Conservation (phyloP, 64 coral and sea anemone species). For the Catalaphyllia jardinei region DNA sequence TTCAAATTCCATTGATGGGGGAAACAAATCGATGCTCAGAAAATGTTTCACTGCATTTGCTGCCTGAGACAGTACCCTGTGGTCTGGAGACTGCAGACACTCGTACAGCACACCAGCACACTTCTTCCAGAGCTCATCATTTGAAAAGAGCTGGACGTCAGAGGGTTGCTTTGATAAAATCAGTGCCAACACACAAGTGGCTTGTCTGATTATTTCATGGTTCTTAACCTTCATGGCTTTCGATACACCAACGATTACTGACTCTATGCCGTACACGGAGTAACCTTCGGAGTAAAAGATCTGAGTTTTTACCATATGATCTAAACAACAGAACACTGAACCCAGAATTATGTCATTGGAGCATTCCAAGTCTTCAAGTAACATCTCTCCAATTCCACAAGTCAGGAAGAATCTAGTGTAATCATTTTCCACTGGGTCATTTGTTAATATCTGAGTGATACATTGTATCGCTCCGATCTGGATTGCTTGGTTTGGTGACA, state of each 20-base stretch:
- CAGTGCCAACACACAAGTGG: conserved; percentile 59
- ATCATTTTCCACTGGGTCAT: conserved; percentile 21
- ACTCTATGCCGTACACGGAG: conserved; percentile 77
- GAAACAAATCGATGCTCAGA: conserved; percentile 54
- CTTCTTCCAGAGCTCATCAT: conserved; percentile 41
- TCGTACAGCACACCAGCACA: conserved; percentile 52
- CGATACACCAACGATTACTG: conserved; percentile 56
- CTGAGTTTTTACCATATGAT: conserved; percentile 17
- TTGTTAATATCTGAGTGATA: conserved; percentile 46
- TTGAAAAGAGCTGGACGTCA: conserved; percentile 59
- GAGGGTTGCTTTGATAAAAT: conserved; percentile 63
- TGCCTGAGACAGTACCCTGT: conserved; percentile 70
- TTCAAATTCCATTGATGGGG: conserved; percentile 31
- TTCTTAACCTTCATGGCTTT: conserved; percentile 67
- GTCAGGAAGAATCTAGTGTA: conserved; percentile 41
- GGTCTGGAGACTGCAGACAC: conserved; percentile 66
- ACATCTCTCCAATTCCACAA: conserved; percentile 73
- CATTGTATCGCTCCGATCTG: conserved; percentile 87
- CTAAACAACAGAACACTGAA: conserved; percentile 83
- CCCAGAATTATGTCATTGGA: conserved; percentile 76
- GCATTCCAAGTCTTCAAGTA: conserved; percentile 73
- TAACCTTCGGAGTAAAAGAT: conserved; percentile 69
- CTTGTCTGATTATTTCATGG: conserved; percentile 67
- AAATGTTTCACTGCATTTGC: conserved; percentile 43
- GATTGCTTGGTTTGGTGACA: conserved; percentile 57